Evolutionary conservation across 1,140 invertebrate species (phyloP), one percentile per base, ranked within the genome.

Genomic region (Dreissena rostriformis): DNA sequence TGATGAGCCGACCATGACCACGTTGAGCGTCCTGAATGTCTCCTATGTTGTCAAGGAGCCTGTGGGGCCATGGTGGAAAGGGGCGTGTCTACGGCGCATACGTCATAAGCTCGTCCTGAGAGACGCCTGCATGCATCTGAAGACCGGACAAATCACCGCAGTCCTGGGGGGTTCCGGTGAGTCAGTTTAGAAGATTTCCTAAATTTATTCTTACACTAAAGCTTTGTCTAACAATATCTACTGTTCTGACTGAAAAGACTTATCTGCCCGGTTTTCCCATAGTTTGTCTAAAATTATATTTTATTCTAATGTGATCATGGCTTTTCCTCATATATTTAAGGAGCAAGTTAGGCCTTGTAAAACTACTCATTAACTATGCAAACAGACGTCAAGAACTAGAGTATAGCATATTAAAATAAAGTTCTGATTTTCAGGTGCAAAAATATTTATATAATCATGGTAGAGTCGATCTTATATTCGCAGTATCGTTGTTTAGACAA

Each of bases 21-120:
- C 86, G 8, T 61, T 89, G 8, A 88, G 83, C 52, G 71, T 89
- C n/a, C 77, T 86, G 5, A 84, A 86, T 14, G 84, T 89, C 19
- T 87, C 85, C 26, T 89, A 87, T 63, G 78, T 82, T 24, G 85
- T 90, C 0, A 86, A 86, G 17, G 88, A 90, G 66, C 76, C 70
- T 29, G 70, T 84, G 24, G 88, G 87, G 14, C 82, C 86, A 0
- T 90, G 89, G 89, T 90, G 87, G 87, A 87, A 88, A 29, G 86
- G 86, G 12, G 85, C 87, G 0, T 89, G 88, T 81, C 84, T 88
- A 11, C 57, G 88, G 26, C 49, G 61, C 72, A 84, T 74, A 26
- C 63, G 75, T 53, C 83, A 81, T 26, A 89, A 89, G 52, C 82
- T 74, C 17, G 84, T 90, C 19, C 61, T 90, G 0, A 70, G 83